Base-by-base conservation (phyloP, 2,113 vertebrate species). In the Tursiops truncatus region DNA sequence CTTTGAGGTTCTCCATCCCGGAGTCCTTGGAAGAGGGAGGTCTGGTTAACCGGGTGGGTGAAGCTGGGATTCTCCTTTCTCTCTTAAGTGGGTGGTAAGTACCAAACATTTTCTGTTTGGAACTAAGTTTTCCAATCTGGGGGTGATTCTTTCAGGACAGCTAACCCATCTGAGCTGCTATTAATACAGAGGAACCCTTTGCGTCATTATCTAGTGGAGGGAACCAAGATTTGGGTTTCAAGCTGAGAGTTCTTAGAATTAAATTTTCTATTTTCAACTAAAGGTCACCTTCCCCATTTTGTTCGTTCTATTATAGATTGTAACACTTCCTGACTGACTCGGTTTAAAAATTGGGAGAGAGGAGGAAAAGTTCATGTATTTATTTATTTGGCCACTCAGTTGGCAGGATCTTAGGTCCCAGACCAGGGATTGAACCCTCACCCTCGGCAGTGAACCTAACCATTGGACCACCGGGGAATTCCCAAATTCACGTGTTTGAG, bases 201-300 rank as follows among this genome's bases (percentile, higher is more conserved):
- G 89, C 79, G 25, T 91, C 98, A 73, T 73, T 95, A 44, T 94
- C 95, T 92, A 80, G 74, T 86, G 84, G 93, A 89, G 70, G 90
- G 95, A 97, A 96, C 95, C 76, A 87, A 91, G 89, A 95, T 97
- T 97, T 95, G 82, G 91, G 92, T 98, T 98, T 97, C 97, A 96
- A 96, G 94, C 41, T 94, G 79, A 38, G 70, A 83, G 88, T 98
- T 98, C 98, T 98, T 84, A 98, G 98, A 98, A 98, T 97, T 97
- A 74, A 74, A 90, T 98, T 91, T 98, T 94, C 97, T 97, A 94
- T 97, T 98, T 97, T 92, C 94, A 93, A 65, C 97, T 96, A 95
- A 98, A 98, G 95, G 96, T 96, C 93, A 98, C 73, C 98, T 98
- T 98, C 98, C 86, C 91, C 98, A 97, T 97, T 96, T 94, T 71